phyloP scores from a whole-genome alignment of 1,140 invertebrate species.

The Drosophila nigromelanica region DNA sequence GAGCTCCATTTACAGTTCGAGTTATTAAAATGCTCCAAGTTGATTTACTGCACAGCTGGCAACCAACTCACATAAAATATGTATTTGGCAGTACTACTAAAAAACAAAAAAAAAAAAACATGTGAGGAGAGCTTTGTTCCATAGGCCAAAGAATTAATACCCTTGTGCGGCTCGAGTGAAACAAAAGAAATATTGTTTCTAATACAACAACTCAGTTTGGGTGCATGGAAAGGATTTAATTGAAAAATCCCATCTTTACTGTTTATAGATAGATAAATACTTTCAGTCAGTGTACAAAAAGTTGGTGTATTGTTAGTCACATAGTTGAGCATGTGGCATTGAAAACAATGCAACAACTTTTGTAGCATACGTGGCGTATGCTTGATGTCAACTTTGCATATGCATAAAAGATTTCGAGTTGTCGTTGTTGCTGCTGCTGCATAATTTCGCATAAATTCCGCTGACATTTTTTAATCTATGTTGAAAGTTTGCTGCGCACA shows the following conservation, averaged over 20 bases:
- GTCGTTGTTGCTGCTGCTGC: conserved; percentile 44
- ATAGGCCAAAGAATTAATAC: background rate
- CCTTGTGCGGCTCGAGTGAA: background rate
- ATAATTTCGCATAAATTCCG: conserved; percentile 77
- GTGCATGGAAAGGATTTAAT: no score
- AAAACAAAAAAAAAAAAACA: conserved; percentile 28
- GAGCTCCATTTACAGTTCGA: conserved; percentile 21
- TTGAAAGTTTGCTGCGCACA: conserved; percentile 62
- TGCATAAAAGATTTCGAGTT: conserved; percentile 65
- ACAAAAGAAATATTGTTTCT: no score
- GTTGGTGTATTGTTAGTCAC: conserved; percentile 16
- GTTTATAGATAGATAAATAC: background rate
- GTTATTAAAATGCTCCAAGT: conserved; percentile 55
- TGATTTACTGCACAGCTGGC: conserved; percentile 73
- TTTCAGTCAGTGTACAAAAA: background rate
- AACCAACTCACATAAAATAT: conserved; percentile 72
- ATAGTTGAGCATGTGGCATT: conserved; percentile 53
- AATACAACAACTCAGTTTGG: no score
- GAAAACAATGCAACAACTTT: conserved; percentile 55
- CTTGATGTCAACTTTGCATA: conserved; percentile 73
- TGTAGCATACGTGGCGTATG: conserved; percentile 55
- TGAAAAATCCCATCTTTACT: no score
- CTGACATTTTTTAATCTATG: conserved; percentile 80
- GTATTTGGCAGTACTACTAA: conserved; percentile 71
- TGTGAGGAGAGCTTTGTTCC: background rate